Conservation (phyloP, 1,140 invertebrate genomes). For the Saxidomus purpurata region DNA sequence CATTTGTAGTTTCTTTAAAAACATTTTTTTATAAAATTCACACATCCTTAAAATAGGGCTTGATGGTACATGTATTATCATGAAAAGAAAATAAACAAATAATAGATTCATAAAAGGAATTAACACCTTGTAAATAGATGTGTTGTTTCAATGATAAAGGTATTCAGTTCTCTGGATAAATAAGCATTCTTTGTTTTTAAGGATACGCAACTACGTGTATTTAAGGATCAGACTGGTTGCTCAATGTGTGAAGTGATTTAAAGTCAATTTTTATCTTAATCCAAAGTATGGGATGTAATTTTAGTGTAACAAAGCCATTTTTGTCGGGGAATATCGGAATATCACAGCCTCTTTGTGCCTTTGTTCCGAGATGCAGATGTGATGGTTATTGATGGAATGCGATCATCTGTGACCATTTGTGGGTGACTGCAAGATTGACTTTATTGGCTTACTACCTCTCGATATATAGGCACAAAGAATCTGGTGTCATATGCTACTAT, state of each 20-base stretch:
- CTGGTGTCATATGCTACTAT: not conserved
- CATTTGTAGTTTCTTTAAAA: too few relatives aligned
- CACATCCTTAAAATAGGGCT: too few relatives aligned
- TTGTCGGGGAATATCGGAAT: too few relatives aligned
- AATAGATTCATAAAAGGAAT: not conserved
- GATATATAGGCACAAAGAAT: not conserved
- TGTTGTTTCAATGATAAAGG: not conserved
- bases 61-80: too few relatives aligned
- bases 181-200: not conserved
- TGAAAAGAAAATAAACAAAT: too few relatives aligned
- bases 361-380: not conserved
- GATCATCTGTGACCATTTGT: slow-evolving; percentile 17
- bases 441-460: not conserved
- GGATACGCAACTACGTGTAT: not conserved
- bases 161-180: not conserved
- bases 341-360: slow-evolving; percentile 26
- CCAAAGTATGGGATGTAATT: too few relatives aligned
- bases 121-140: not conserved
- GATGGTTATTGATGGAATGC: slow-evolving; percentile 8
- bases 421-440: not conserved
- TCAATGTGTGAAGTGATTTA: not conserved
- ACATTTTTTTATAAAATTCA: too few relatives aligned
- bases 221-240: not conserved
- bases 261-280: too few relatives aligned
- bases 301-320: too few relatives aligned